Evolutionary conservation across 2,797 vertebrate species (phyloP), one percentile per base, ranked within the genome.

Genomic region (Galagoides demidoff): DNA sequence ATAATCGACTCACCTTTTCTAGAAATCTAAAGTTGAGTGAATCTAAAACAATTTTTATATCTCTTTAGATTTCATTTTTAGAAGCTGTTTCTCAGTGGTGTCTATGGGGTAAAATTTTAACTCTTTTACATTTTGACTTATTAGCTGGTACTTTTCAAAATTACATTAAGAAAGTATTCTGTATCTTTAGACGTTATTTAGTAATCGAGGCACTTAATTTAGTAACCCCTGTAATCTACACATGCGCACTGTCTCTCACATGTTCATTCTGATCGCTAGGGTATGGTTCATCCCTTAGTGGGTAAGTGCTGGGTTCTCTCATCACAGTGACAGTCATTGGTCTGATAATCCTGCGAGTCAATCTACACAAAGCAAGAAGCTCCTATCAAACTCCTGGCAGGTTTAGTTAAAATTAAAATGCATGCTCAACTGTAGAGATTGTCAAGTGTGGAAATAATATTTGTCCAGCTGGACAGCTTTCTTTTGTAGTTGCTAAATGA

Each of bases 401-500:
- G 97, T 98, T 98, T 98, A 98, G 97, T 98, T 99, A 99, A 99
- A 99, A 99, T 99, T 99, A 99, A 99, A 99, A 99, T 98, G 98
- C 98, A 97, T 99, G 99, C 99, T 99, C 99, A 99, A 99, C 99
- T 98, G 98, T 98, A 97, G 99, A 99, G 98, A 99, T 99, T 99
- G 99, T 99, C 99, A 99, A 99, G 98, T 97, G 98, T 99, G 98
- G 98, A 99, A 99, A 99, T 99, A 99, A 99, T 99, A 99, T 99
- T 99, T 99, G 99, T 99, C 99, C 99, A 99, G 99, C 99, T 88
- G 99, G 99, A 99, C 99, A 99, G 99, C 99, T 99, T 99, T 99
- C 99, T 99, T 99, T 99, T 99, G 99, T 99, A 99, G 98, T 98
- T 97, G 97, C 98, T 99, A 99, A 99, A 99, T 99, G 99, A 99